Base-by-base conservation (phyloP, 2,888 invertebrate genomes). In the Oscheius myriophilus region DNA sequence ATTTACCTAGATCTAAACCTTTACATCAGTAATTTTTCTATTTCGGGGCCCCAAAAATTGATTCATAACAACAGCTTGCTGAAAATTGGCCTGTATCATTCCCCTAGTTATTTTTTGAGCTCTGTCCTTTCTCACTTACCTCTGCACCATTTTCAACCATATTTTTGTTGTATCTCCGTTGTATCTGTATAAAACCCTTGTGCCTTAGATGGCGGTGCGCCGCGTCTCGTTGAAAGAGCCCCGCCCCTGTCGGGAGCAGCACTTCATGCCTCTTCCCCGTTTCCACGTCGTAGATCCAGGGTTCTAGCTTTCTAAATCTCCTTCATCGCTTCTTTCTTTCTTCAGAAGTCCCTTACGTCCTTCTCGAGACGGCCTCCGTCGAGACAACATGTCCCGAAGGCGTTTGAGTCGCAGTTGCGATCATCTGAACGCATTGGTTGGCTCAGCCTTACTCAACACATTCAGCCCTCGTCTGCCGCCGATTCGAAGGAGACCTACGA, bases 401-500 rank as follows among this genome's bases (percentile, higher is more conserved):
- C 71, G 77, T 58, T 57, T 75, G 39, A 75, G 74, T 59, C 61
- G 71, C 21, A 75, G 74, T 58, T 77, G 77, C 63, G 77, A 77
- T 51, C 77, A 77, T 64, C 42, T 77, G 23, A 73, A 73, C 41
- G 74, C 72, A 33, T 39, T 61, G 23, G 23, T 57, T 16, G 49
- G 46, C 11, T 45, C 49, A 57, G 23, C 53, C 12, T 54, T 49
- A 49, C n/a, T 18, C 26, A 23, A 25, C 26, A 57, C 68, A 18
- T 72, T 77, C 52, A 75, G 71, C 23, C 77, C 74, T 41, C 71
- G 77, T 61, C 70, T 77, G 23, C 77, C 77, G 57, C 77, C 77
- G 1, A 77, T 77, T 63, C 67, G 77, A 59, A 69, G 77, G 58
- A 61, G 75, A 63, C 73, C 75, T 14, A 77, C 77, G 0, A 77